These are phyloP conservation scores for Elephantulus edwardii DNA, from an alignment of 2,113 vertebrate genomes.

Conservation along the genomic window DNA sequence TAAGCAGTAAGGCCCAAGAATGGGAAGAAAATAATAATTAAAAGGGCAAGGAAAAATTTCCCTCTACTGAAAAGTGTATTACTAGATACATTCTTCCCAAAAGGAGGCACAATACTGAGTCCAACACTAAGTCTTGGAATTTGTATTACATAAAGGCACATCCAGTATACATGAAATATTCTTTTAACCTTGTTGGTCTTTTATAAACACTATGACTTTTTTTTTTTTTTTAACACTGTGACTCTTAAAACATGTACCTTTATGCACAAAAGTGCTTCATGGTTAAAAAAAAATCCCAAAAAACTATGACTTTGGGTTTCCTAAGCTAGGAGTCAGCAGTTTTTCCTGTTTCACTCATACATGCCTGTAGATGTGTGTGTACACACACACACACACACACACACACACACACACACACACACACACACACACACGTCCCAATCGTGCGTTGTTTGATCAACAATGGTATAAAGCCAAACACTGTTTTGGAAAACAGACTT, in stretches of 20 bases:
- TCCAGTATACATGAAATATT: background rate
- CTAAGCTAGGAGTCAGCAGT: slow-evolving; percentile 28
- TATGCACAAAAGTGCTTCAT: slow-evolving; percentile 13
- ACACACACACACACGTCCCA: background rate
- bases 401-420: background rate
- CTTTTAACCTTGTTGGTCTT: slow-evolving; percentile 35
- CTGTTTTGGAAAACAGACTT: background rate
- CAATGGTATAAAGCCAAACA: background rate
- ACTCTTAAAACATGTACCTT: slow-evolving; percentile 55
- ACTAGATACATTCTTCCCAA: background rate
- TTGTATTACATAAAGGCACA: slow-evolving; percentile 53
- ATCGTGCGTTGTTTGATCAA: background rate
- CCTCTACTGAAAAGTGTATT: background rate
- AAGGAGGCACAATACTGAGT: background rate
- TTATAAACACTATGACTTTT: slow-evolving; percentile 42
- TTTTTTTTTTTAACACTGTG: no score
- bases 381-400: background rate
- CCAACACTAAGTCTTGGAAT: background rate
- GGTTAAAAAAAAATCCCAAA: slow-evolving; percentile 46
- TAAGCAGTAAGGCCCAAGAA: slow-evolving; percentile 17
- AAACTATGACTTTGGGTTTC: slow-evolving; percentile 59
- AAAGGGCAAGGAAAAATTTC: background rate
- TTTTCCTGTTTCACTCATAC: background rate
- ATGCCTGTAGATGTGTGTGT: background rate
- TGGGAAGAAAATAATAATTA: background rate